Conservation (phyloP, 37 sponge, comb jelly and placozoan species). For the Bolinopsis microptera region DNA sequence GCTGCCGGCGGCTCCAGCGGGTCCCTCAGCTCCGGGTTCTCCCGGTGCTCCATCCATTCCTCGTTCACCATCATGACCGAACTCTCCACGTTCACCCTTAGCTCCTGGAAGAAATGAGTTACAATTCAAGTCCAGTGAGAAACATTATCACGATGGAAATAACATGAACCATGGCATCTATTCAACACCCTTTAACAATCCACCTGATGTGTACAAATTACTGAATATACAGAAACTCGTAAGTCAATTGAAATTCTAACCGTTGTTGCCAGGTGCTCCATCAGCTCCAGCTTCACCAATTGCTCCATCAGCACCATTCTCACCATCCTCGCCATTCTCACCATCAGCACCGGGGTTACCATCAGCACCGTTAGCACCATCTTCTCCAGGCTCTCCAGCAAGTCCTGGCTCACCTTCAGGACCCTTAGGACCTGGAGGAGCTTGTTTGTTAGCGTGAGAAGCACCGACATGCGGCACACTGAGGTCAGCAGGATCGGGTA, state of each 20-base stretch:
- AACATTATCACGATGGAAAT: no score
- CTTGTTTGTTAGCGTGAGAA: neutral
- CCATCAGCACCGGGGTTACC: neutral
- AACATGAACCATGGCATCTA: no score
- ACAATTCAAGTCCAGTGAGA: no score
- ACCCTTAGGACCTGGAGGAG: neutral
- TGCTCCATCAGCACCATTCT: neutral
- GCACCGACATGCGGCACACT: neutral
- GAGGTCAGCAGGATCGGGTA: neutral
- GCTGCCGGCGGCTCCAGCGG: neutral
- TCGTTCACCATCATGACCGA: neutral
- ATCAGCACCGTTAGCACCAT: neutral
- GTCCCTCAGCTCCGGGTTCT: conserved; percentile 5
- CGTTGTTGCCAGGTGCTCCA: neutral
- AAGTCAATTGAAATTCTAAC: no score
- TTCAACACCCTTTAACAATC: no score
- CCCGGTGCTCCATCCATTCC: neutral
- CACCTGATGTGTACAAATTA: no score
- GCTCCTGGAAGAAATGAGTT: neutral
- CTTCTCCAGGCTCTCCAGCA: neutral
- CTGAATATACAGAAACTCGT: no score
- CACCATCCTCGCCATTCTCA: neutral
- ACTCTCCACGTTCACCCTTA: neutral
- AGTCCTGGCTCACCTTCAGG: neutral
- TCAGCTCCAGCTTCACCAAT: neutral